Evolutionary conservation across 2,888 invertebrate genomes (phyloP), one percentile per base, ranked within the genome.

Genomic region (Melipona bicolor): DNA sequence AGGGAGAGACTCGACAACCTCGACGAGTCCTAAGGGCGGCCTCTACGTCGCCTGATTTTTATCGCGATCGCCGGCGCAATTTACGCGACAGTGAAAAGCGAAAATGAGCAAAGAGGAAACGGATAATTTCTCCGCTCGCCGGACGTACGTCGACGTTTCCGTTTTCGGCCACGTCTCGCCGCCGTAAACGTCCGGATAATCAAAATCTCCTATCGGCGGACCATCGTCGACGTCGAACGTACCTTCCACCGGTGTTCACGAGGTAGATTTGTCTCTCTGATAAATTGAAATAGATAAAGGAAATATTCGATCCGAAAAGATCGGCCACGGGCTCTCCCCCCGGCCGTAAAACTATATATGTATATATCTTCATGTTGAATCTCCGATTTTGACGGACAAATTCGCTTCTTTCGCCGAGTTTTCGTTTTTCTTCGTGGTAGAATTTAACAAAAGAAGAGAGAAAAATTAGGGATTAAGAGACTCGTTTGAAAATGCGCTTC

Each of bases 81-180:
- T 90, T 90, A 90, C 89, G 84, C 78, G 87, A 76, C 61, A 69
- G 73, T 43, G 43, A 43, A 78, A 43, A 64, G 65, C 68, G 77
- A 73, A 83, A 84, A 84, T 76, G 85, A 83, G 81, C 79, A 81
- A 32, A 76, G 43, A 43, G 77, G 82, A 80, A 85, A 67, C 87
- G 83, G 62, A 80, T 87, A 84, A 90, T 90, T 89, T 85, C 87
- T 85, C 81, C 78, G 78, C 88, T 85, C 87, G 84, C 81, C 78
- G 78, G 79, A 81, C 68, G 65, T 67, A 52, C 2, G 9, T 68
- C 54, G 81, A 32, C 64, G 71, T 52, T 43, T 61, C 69, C 49
- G 19, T 27, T 79, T 71, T 50, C 68, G 43, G 73, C 65, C 65
- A 70, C 59, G 62, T 67, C 62, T 19, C 27, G 43, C 43, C 36